Evolutionary conservation across 2,888 invertebrate species (phyloP), one percentile per base, ranked within the genome.

Genomic region (Amphipyra berbera): DNA sequence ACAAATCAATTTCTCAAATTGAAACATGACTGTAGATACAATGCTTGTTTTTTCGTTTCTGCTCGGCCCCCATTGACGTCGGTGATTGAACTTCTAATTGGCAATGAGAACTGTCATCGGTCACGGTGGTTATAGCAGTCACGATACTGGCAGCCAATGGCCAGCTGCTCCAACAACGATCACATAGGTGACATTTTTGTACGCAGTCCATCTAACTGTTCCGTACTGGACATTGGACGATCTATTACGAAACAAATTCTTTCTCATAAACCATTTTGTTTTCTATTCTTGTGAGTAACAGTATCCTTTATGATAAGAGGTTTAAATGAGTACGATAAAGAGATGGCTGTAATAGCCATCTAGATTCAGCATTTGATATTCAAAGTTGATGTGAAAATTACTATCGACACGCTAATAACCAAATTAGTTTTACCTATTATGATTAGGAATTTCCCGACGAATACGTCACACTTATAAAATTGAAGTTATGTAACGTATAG

Each of bases 1-100:
- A 86, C 90, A 88, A 91, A 91, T 90, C 90, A 90, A 90, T 92
- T 91, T 87, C 72, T 81, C 85, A 90, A 91, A 93, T 91, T 91
- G 91, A 89, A 90, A 89, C 89, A 89, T 88, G 90, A 87, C 86
- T 85, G 82, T 73, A 76, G 79, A 53, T 75, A 79, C 78, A 83
- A 81, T 74, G 77, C 63, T 80, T 79, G 84, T 88, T 88, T 89
- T 88, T 86, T 82, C 72, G 63, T 53, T 76, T 72, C 77, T 76
- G 72, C 69, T 68, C 76, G 80, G 82, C 80, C 81, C 77, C 82
- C 81, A 79, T 81, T 85, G 83, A 77, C 78, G 83, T 74, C 85
- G 91, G 91, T 91, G 90, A 93, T 84, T 92, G 93, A 93, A 91
- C 93, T 89, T 88, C 82, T 90, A 93, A 93, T 92, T 92, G 91